These are phyloP conservation scores for Syrphus vitripennis DNA, from an alignment of 2,888 invertebrate species.

Conservation along the genomic window DNA sequence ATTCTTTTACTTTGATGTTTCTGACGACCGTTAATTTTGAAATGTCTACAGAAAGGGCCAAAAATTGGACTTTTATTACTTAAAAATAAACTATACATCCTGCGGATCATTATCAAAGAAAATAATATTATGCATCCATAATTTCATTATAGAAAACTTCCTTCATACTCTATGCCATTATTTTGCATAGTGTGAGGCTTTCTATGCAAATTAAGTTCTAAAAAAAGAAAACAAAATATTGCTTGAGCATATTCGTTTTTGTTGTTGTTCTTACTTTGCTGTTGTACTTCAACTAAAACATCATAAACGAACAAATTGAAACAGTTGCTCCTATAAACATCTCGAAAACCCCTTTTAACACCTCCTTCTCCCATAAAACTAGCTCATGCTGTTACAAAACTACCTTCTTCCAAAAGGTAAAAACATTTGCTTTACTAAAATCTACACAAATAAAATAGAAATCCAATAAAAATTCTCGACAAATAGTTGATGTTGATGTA, in stretches of 20 bases:
- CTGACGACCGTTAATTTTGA: not conserved
- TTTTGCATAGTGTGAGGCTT: no score
- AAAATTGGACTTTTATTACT: no score
- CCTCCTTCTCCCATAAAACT: not conserved
- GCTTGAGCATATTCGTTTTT: no score
- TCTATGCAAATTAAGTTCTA: no score
- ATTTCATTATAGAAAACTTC: no score
- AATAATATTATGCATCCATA: no score
- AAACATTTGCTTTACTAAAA: conserved; percentile 8
- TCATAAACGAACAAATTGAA: conserved; percentile 3
- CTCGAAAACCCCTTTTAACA: not conserved
- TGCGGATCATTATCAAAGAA: no score
- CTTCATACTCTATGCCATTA: no score
- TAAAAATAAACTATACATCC: no score
- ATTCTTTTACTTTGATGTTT: no score
- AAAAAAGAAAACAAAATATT: no score
- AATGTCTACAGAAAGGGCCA: no score
- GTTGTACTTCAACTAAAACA: not conserved
- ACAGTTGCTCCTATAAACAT: not conserved
- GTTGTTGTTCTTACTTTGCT: not conserved
- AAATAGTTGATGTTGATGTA: conserved; percentile 35
- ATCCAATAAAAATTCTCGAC: conserved; percentile 49
- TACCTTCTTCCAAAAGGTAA: not conserved
- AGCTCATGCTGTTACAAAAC: not conserved
- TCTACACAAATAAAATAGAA: conserved; percentile 15